Evolutionary conservation across 2,797 vertebrate genomes (phyloP).

Genomic region (Enteromius treurensis): DNA sequence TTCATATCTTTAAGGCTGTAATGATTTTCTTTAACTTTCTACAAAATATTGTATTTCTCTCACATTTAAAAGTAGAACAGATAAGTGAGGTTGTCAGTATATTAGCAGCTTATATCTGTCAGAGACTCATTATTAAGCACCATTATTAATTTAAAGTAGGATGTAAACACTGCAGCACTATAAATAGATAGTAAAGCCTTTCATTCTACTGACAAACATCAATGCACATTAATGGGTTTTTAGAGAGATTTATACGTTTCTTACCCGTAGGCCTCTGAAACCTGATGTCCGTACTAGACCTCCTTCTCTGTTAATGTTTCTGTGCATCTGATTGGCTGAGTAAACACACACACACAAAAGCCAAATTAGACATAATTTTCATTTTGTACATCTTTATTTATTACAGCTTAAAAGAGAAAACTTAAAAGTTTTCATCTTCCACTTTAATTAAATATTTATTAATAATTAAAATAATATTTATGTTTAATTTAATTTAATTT

Average conservation of each 20-base stretch:
- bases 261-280: constrained; percentile 16
- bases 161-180: background rate
- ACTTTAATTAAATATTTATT: background rate
- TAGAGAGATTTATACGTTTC: background rate
- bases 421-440: background rate
- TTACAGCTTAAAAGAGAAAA: background rate
- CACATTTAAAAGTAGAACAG: background rate
- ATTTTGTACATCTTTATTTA: background rate
- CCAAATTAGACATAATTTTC: background rate
- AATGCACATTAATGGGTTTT: background rate
- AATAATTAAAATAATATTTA: background rate
- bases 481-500: background rate
- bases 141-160: background rate
- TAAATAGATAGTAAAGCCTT: background rate
- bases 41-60: background rate
- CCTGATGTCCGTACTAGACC: background rate
- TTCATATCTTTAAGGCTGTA: background rate
- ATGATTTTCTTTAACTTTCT: background rate
- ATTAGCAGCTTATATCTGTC: background rate
- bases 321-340: constrained; percentile 20
- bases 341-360: background rate
- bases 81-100: background rate
- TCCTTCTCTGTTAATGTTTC: constrained; percentile 8
- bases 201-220: background rate
- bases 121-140: background rate